Evolutionary conservation across 1,140 invertebrate species (phyloP).

Genomic region (Vanessa atalanta): DNA sequence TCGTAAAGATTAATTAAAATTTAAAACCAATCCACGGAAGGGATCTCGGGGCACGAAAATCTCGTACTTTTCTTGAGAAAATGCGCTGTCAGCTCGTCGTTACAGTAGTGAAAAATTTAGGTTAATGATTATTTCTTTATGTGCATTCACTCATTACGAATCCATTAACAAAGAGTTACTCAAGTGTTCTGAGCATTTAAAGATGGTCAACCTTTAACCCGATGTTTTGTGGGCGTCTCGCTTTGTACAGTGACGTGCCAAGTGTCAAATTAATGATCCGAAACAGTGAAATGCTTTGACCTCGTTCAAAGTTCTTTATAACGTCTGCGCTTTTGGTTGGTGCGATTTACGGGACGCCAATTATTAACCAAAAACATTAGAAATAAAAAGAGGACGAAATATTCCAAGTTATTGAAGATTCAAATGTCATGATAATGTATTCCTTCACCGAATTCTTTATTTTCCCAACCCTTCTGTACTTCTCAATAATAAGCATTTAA

Average conservation of each 20-base stretch:
- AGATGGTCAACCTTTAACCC: constrained; percentile 69
- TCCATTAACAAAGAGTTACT: constrained; percentile 67
- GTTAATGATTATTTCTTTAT: constrained; percentile 46
- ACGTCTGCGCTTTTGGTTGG: constrained; percentile 11
- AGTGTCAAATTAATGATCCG: constrained; percentile 77
- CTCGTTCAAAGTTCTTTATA: constrained; percentile 41
- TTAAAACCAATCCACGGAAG: no score
- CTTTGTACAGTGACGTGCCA: constrained; percentile 56
- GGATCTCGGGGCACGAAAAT: neutral
- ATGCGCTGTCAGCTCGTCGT: constrained; percentile 16
- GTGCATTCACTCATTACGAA: constrained; percentile 56
- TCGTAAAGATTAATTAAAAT: no score
- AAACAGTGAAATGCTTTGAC: constrained; percentile 61
- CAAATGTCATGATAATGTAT: neutral
- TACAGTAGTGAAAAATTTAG: constrained; percentile 38
- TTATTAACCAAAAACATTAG: neutral
- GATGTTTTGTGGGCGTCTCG: constrained; percentile 60
- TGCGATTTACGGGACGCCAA: neutral
- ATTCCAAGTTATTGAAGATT: no score
- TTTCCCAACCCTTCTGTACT: no score
- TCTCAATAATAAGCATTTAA: no score
- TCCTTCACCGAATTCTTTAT: neutral
- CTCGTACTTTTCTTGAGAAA: constrained; percentile 20
- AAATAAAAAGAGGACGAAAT: no score
- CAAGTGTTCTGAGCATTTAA: constrained; percentile 52